These are phyloP conservation scores for Zaprionus capensis DNA, from an alignment of 1,140 invertebrate genomes.

Conservation along the genomic window DNA sequence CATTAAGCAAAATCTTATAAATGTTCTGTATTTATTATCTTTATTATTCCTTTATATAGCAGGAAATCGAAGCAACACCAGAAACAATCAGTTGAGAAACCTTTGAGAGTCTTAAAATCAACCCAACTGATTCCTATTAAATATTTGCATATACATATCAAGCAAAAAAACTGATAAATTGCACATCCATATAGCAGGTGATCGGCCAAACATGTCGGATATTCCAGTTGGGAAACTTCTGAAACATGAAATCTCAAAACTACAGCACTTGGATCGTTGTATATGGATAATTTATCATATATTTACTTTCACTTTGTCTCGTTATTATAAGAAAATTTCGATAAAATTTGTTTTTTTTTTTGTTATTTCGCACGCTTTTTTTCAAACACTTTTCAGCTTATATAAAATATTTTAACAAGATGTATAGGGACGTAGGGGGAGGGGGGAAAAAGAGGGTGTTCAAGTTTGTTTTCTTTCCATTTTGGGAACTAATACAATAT, in stretches of 20 bases:
- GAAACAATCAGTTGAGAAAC: too few species aligned
- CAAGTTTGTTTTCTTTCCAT: neutral
- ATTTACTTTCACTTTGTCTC: slow-evolving; percentile 38
- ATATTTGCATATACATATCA: too few species aligned
- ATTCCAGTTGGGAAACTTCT: neutral
- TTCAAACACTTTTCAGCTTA: slow-evolving; percentile 13
- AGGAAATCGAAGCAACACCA: too few species aligned
- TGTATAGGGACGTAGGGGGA: neutral
- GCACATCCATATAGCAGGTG: too few species aligned
- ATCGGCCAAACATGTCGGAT: too few species aligned
- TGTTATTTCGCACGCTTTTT: neutral
- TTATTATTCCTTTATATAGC: too few species aligned
- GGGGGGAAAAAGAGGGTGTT: neutral
- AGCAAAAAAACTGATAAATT: too few species aligned
- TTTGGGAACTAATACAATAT: slow-evolving; percentile 30
- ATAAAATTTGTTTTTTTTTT: neutral
- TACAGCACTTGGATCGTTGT: neutral
- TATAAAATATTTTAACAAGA: slow-evolving; percentile 29
- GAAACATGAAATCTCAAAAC: neutral
- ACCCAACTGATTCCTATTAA: too few species aligned
- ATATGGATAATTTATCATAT: slow-evolving; percentile 27
- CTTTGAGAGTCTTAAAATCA: too few species aligned
- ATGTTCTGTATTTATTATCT: too few species aligned
- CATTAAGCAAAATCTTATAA: too few species aligned
- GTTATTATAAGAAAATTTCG: slow-evolving; percentile 9